phyloP scores from a whole-genome alignment of 2,113 vertebrate genomes.

The Trachemys scripta region DNA sequence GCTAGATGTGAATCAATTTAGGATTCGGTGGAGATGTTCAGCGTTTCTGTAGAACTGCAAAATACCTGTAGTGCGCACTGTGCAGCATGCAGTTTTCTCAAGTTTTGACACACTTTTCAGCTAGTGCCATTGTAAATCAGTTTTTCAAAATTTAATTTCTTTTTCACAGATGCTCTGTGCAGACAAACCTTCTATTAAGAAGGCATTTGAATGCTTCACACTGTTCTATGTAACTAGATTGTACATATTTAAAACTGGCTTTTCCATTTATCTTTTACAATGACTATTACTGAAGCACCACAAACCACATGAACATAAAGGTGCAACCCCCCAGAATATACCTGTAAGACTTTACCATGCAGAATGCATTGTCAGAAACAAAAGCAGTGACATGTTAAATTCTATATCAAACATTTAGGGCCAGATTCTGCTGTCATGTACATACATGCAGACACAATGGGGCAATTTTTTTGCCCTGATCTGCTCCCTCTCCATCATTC shows the following conservation, averaged over 20 bases:
- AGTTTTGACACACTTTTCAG: neutral
- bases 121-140: neutral
- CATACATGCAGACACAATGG: neutral
- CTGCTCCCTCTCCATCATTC: neutral
- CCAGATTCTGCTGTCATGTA: neutral
- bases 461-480: neutral
- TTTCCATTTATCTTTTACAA: neutral
- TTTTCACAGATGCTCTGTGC: neutral
- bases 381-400: neutral
- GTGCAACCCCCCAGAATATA: neutral
- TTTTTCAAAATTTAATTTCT: slow-evolving; percentile 32
- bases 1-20: neutral
- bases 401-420: neutral
- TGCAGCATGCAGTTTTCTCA: neutral
- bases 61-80: neutral
- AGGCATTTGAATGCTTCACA: neutral
- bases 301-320: neutral
- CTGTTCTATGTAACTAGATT: neutral
- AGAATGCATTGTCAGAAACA: neutral
- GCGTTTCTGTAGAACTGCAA: neutral
- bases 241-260: neutral
- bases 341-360: neutral
- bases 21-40: neutral
- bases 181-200: neutral
- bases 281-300: neutral